Conservation (phyloP, 1,140 invertebrate genomes). For the Caenorhabditis brenneri region DNA sequence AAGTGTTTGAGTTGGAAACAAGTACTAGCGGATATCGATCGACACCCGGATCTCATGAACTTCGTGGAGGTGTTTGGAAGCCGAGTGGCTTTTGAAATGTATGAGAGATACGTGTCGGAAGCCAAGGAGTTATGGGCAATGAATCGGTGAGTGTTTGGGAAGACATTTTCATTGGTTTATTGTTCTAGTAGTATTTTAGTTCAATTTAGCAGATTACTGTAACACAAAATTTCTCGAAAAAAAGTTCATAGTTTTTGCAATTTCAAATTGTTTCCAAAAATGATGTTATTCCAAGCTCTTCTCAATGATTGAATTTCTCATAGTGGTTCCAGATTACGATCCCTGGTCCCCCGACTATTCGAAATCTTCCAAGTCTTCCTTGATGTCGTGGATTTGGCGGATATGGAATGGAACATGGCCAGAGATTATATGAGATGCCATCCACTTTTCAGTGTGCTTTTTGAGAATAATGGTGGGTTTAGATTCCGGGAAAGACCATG, state of each 20-base stretch:
- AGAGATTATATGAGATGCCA: conserved; percentile 33
- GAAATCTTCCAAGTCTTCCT: conserved; percentile 9
- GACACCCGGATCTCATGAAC: conserved; percentile 21
- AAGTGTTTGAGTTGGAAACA: conserved; percentile 22
- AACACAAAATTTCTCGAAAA: too few relatives aligned
- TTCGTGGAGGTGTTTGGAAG: conserved; percentile 13
- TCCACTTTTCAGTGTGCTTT: neutral
- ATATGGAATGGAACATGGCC: conserved; percentile 14
- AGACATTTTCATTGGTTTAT: too few relatives aligned
- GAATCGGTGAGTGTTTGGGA: neutral
- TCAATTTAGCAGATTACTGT: too few relatives aligned
- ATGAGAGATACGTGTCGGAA: conserved; percentile 28
- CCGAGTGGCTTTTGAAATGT: conserved; percentile 25
- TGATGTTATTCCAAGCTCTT: too few relatives aligned
- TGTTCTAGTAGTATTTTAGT: too few relatives aligned
- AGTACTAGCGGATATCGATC: conserved; percentile 23
- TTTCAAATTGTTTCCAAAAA: too few relatives aligned
- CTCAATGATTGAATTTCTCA: too few relatives aligned
- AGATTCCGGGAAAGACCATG: neutral
- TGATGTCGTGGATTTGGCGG: neutral
- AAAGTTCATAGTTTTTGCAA: too few relatives aligned
- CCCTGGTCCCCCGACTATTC: neutral
- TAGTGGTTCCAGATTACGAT: neutral
- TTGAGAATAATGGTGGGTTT: neutral
- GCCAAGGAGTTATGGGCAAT: conserved; percentile 29